Percentiles rank a stretch among this genome's conserved stretches.
Evolutionary conservation across 2,113 vertebrate genomes (phyloP).

Genomic region (Cyprinodon variegatus): DNA sequence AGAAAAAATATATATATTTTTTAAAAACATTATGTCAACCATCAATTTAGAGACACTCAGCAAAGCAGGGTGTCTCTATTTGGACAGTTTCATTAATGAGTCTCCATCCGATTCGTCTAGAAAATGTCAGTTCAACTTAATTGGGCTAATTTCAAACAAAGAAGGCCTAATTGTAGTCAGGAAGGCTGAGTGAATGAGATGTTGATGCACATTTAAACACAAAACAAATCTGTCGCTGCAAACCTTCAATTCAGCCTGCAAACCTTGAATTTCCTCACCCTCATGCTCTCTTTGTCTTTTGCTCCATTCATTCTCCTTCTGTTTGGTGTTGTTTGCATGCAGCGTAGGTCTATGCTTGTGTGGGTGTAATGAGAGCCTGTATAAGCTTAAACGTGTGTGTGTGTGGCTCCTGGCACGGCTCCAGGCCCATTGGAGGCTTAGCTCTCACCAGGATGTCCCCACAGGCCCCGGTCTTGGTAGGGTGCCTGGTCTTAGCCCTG

Average conservation of each 20-base stretch:
- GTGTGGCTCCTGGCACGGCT: constrained; percentile 57
- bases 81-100: constrained; percentile 37
- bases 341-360: constrained; percentile 37
- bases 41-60: constrained; percentile 27
- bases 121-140: constrained; percentile 35
- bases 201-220: constrained; percentile 19
- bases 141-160: constrained; percentile 47
- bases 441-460: constrained; percentile 77
- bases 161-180: constrained; percentile 33
- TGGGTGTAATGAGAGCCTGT: constrained; percentile 32
- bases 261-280: constrained; percentile 41
- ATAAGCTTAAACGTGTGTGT: constrained; percentile 35
- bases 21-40: constrained; percentile 26
- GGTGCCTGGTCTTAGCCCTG: constrained; percentile 78
- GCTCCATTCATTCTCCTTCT: constrained; percentile 35
- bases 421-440: constrained; percentile 70
- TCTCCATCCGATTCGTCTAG: constrained; percentile 29
- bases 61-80: constrained; percentile 29
- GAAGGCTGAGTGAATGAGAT: constrained; percentile 46
- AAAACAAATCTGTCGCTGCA: constrained; percentile 21
- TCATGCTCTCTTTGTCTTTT: constrained; percentile 55
- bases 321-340: constrained; percentile 45
- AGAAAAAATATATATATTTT: not conserved
- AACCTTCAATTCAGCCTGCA: constrained; percentile 33
- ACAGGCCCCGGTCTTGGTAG: constrained; percentile 74